Evolutionary conservation across 2,797 vertebrate genomes (phyloP).

Genomic region (Antrozous pallidus): DNA sequence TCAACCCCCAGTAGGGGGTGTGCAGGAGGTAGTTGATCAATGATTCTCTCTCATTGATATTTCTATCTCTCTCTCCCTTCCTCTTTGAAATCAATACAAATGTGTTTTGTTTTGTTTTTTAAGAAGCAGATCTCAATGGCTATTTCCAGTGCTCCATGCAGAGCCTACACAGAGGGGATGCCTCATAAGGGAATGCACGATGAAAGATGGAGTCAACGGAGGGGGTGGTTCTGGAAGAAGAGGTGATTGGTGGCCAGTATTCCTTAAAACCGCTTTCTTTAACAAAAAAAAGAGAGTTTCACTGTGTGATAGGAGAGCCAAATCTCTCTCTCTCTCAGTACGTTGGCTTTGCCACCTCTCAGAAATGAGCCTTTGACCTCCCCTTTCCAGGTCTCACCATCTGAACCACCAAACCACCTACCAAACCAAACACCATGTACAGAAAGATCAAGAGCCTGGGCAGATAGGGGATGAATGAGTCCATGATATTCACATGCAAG

Average conservation of each 20-base stretch:
- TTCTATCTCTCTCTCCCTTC: too few relatives aligned
- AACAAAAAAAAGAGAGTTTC: background rate
- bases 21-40: too few relatives aligned
- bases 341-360: background rate
- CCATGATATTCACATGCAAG: background rate
- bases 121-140: background rate
- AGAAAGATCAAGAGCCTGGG: background rate
- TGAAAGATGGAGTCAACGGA: background rate
- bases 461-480: background rate
- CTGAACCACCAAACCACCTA: background rate
- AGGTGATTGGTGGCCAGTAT: background rate
- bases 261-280: conserved; percentile 16
- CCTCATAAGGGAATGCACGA: background rate
- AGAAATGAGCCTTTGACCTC: conserved; percentile 23
- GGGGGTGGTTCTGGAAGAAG: background rate
- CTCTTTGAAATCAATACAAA: too few relatives aligned
- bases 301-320: background rate
- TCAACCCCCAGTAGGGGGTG: too few relatives aligned
- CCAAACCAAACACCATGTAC: background rate
- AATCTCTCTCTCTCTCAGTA: background rate
- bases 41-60: too few relatives aligned
- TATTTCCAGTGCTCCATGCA: background rate
- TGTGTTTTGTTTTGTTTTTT: too few relatives aligned
- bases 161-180: background rate
- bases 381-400: background rate